Evolutionary conservation across 1,140 invertebrate species (phyloP).

Genomic region (Halictus rubicundus): DNA sequence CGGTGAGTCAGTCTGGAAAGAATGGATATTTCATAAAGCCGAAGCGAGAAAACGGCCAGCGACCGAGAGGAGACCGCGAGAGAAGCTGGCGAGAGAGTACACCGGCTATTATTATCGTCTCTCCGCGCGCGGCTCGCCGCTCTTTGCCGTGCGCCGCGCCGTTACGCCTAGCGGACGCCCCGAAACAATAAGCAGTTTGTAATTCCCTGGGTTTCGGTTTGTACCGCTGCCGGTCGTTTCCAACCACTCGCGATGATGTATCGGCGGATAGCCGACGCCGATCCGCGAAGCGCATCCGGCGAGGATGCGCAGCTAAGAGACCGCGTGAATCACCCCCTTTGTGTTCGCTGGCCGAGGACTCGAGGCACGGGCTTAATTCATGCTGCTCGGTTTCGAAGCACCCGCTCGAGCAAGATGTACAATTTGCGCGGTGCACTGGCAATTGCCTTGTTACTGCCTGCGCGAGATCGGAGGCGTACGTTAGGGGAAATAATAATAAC

Average conservation of each 20-base stretch:
- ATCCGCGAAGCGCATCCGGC: not conserved
- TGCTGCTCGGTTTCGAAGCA: not conserved
- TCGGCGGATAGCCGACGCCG: constrained; percentile 12
- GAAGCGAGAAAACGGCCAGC: constrained; percentile 57
- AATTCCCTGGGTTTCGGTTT: constrained; percentile 25
- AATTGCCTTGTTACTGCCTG: too few species aligned
- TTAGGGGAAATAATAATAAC: too few species aligned
- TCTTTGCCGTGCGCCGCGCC: constrained; percentile 10
- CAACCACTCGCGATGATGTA: constrained; percentile 38
- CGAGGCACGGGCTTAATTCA: not conserved
- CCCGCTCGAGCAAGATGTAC: too few species aligned
- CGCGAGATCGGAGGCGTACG: too few species aligned
- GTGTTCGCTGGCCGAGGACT: not conserved
- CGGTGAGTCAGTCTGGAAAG: constrained; percentile 64
- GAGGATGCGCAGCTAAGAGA: not conserved
- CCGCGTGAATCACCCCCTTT: constrained; percentile 17
- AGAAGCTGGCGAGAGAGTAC: too few species aligned
- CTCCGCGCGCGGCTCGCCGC: constrained; percentile 40
- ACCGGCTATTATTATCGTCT: constrained; percentile 67
- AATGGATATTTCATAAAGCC: constrained; percentile 65
- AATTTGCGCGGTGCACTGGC: too few species aligned
- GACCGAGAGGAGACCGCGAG: constrained; percentile 16
- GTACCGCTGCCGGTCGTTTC: constrained; percentile 24
- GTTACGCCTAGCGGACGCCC: constrained; percentile 41
- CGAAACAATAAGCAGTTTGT: constrained; percentile 69